A percentile compares a stretch with the other conserved stretches of the same genome.
Conservation (phyloP, 2,888 invertebrate genomes). For the Tetrapedia diversipes region DNA sequence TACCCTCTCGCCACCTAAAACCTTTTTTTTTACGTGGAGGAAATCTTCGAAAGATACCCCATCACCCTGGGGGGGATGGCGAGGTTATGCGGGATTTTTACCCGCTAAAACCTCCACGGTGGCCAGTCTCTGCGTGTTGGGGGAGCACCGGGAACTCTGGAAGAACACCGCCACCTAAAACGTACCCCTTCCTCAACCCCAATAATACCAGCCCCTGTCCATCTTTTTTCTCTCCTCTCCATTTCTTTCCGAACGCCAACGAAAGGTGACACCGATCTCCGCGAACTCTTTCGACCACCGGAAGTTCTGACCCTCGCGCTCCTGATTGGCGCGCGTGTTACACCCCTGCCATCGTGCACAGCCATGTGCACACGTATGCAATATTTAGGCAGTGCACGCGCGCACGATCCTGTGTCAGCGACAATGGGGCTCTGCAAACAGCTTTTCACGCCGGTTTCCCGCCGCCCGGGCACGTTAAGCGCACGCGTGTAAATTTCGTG, state of each 20-base stretch:
- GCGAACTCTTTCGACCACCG: not conserved
- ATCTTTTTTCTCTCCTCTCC: too few relatives aligned
- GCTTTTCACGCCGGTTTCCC: slow-evolving; percentile 69
- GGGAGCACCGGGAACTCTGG: too few relatives aligned
- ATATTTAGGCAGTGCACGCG: slow-evolving; percentile 67
- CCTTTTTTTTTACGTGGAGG: too few relatives aligned
- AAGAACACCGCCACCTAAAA: too few relatives aligned
- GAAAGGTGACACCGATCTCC: not conserved
- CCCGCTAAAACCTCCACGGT: too few relatives aligned
- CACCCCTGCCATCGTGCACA: slow-evolving; percentile 56
- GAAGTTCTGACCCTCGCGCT: slow-evolving; percentile 32
- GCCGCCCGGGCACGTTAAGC: slow-evolving; percentile 62
- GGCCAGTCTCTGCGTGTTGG: too few relatives aligned
- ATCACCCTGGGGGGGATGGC: too few relatives aligned
- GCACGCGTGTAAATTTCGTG: slow-evolving; percentile 69
- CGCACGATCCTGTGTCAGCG: slow-evolving; percentile 45
- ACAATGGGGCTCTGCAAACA: slow-evolving; percentile 67
- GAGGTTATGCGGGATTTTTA: too few relatives aligned
- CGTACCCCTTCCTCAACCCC: too few relatives aligned
- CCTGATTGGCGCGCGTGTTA: slow-evolving; percentile 60
- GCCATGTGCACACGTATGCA: slow-evolving; percentile 58
- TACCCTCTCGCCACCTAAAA: too few relatives aligned
- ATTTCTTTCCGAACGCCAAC: not conserved
- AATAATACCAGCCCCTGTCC: not conserved
- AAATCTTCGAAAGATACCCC: too few relatives aligned